These are phyloP conservation scores for Falco columbarius DNA, from an alignment of 2,797 vertebrate genomes.

Conservation along the genomic window DNA sequence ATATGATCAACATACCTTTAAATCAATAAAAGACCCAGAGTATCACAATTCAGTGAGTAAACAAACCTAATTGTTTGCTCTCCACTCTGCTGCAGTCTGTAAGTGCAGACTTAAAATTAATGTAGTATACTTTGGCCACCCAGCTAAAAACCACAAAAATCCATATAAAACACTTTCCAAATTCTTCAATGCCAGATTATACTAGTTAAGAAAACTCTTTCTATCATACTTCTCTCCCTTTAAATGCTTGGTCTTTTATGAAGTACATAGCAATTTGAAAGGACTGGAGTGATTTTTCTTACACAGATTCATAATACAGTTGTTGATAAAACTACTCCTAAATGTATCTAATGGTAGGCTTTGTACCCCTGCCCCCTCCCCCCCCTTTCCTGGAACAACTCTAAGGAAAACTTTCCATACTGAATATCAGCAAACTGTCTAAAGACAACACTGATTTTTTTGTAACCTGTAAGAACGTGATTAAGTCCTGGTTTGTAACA, in stretches of 20 bases:
- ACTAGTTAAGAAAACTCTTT: slow-evolving; percentile 22
- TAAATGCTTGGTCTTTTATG: background rate
- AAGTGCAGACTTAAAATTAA: slow-evolving; percentile 43
- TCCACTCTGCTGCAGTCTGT: background rate
- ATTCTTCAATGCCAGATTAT: slow-evolving; percentile 26
- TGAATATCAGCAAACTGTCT: background rate
- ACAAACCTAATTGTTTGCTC: slow-evolving; percentile 35
- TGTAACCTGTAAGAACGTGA: background rate
- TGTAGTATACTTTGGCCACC: slow-evolving; percentile 15
- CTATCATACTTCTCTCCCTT: background rate
- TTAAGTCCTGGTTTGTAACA: background rate
- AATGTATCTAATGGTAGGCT: background rate
- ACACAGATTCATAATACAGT: background rate
- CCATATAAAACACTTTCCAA: slow-evolving; percentile 54
- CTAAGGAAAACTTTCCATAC: background rate
- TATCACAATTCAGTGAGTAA: slow-evolving; percentile 22
- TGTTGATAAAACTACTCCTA: background rate
- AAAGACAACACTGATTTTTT: background rate
- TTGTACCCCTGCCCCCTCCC: background rate
- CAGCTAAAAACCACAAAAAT: slow-evolving; percentile 63
- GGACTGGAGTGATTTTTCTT: background rate
- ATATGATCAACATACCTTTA: background rate
- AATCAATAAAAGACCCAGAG: background rate
- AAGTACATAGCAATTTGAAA: background rate
- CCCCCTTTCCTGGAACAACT: background rate